phyloP scores from a whole-genome alignment of 2,113 vertebrate genomes.

The Oreocharis arfaki region DNA sequence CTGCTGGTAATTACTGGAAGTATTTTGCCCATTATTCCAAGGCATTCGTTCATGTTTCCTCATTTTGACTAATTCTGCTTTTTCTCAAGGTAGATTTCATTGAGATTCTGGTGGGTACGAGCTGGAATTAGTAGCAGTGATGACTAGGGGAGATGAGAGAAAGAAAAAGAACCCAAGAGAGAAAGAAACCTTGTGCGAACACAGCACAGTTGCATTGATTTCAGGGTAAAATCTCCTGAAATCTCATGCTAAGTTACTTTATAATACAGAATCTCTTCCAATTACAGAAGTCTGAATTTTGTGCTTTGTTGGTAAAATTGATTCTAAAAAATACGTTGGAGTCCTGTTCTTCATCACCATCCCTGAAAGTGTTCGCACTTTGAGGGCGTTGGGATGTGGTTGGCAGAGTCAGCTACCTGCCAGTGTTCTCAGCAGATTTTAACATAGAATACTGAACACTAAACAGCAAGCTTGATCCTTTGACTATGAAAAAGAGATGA shows the following conservation, averaged over 20 bases:
- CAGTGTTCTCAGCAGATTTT: neutral
- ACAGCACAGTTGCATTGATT: neutral
- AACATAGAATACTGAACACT: neutral
- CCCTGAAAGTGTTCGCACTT: neutral
- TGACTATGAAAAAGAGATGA: conserved; percentile 11
- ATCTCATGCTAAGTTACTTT: neutral
- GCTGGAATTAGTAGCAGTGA: neutral
- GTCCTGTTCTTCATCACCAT: neutral
- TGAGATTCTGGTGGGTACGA: neutral
- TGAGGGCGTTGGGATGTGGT: neutral
- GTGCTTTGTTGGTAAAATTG: neutral
- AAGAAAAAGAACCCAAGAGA: neutral
- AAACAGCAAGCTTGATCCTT: conserved; percentile 12
- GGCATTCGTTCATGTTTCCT: neutral
- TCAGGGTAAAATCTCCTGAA: neutral
- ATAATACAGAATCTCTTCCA: neutral
- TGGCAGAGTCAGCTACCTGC: neutral
- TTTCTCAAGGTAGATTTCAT: neutral
- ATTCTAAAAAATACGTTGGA: neutral
- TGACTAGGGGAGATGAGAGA: rapidly evolving
- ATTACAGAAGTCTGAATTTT: neutral
- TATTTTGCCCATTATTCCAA: neutral
- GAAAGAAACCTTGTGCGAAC: neutral
- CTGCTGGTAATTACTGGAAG: neutral
- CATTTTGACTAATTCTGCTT: neutral